Base-by-base conservation (phyloP, 2,888 invertebrate genomes). In the Ophion ventricosus region DNA sequence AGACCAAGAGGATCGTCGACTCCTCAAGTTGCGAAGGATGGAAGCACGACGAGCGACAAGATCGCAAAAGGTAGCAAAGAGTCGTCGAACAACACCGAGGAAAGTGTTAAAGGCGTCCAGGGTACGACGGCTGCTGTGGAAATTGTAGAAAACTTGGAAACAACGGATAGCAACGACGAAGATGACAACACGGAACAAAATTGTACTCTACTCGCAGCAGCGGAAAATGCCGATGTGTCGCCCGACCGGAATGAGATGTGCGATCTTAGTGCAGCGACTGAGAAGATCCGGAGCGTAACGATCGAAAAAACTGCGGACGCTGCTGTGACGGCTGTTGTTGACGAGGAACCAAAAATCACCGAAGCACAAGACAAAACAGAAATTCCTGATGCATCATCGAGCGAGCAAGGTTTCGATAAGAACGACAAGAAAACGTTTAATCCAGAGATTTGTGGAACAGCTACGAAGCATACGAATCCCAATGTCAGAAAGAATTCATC, bases 111-210 rank as follows among this genome's bases (percentile, higher is more conserved):
- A 10, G 11, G 49, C 20, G 3, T 11, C 7, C 1, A 14, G 25
- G 43, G 8, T 23, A n/a, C 1, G 0, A 11, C 26, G 0, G 8
- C 35, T 20, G 10, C 14, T 17, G 5, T 0, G 11, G 25, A 49
- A 49, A n/a, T n/a, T 26, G 0, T 11, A 2, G 26, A 61, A n/a
- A 66, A 57, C 43, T 40, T 10, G 20, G 40, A 57, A 43, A 10
- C 4, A 0, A 20, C 11, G 25, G 40, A 74, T 23, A 26, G 43
- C 14, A 49, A 4, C 0, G 73, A 74, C 2, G 73, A 74, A n/a
- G n/a, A n/a, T 1, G 73, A 74, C 10, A 61, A 49, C 2, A 0
- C n/a, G 1, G 73, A 74, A 26, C 73, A 74, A n/a, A 74, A 74
- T 49, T 20, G 61, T 4, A 74, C 73, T 5, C 61, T 74, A 3